These are phyloP conservation scores for Lipophrys pholis DNA, from an alignment of 2,113 vertebrate genomes.

Conservation along the genomic window DNA sequence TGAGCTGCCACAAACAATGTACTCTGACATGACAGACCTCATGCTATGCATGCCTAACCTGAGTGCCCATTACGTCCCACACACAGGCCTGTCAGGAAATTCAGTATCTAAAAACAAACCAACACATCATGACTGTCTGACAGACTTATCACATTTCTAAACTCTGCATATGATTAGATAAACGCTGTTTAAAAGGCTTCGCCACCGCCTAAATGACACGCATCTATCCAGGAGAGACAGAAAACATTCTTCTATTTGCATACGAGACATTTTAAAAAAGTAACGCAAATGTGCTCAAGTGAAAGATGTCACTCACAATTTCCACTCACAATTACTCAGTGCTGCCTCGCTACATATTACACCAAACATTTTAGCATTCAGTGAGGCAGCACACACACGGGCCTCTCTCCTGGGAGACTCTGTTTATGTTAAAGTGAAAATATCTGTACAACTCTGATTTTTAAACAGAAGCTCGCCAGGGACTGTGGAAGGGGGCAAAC, in stretches of 20 bases:
- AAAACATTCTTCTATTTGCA: background rate
- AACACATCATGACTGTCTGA: constrained; percentile 23
- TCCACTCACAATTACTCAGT: constrained; percentile 3
- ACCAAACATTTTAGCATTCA: background rate
- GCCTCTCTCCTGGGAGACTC: background rate
- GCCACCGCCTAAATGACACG: background rate
- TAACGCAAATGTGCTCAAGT: constrained; percentile 17
- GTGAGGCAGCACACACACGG: background rate
- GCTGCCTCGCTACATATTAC: constrained; percentile 1
- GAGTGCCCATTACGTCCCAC: constrained; percentile 34
- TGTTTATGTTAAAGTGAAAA: constrained; percentile 21
- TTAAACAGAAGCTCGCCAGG: background rate
- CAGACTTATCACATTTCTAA: constrained; percentile 56
- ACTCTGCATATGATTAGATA: constrained; percentile 45
- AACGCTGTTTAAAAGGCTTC: constrained; percentile 13
- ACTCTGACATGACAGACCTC: constrained; percentile 48
- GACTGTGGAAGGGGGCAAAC: background rate
- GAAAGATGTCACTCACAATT: constrained; percentile 26
- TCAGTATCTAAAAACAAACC: constrained; percentile 66
- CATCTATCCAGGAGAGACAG: background rate
- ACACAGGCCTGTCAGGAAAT: constrained; percentile 34
- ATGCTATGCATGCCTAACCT: constrained; percentile 29
- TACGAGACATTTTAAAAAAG: constrained; percentile 13
- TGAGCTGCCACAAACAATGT: constrained; percentile 67
- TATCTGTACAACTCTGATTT: constrained; percentile 8